A percentile compares a stretch with the other conserved stretches of the same genome.
phyloP scores from a whole-genome alignment of 2,797 vertebrate genomes.

The Momotus momota region DNA sequence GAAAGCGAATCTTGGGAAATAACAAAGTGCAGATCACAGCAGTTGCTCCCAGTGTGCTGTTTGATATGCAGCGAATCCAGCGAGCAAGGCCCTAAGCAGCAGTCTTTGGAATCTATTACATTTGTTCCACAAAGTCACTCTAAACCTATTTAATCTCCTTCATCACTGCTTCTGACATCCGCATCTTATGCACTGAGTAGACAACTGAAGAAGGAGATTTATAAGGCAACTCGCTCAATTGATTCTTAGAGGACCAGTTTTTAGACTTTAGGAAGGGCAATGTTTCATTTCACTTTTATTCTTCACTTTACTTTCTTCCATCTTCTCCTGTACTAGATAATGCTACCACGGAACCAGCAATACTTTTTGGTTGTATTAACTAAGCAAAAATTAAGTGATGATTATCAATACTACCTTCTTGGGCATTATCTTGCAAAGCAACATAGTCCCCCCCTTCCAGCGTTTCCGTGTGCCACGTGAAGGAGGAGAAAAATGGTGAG shows the following conservation, averaged over 20 bases:
- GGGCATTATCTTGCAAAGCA: not conserved
- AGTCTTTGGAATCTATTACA: constrained; percentile 47
- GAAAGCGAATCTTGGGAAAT: not conserved
- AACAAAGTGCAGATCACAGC: not conserved
- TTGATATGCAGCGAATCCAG: constrained; percentile 25
- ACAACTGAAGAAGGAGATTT: constrained; percentile 36
- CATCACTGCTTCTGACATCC: not conserved
- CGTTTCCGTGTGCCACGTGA: no score
- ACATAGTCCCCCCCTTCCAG: not conserved
- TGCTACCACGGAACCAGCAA: not conserved
- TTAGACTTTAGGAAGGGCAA: not conserved
- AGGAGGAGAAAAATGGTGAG: not conserved
- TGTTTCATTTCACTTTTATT: not conserved
- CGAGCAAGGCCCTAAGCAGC: not conserved
- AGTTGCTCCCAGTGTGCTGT: not conserved
- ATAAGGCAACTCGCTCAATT: not conserved
- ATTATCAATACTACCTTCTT: not conserved
- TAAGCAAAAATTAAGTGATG: not conserved
- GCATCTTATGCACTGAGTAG: not conserved
- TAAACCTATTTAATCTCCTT: constrained; percentile 56
- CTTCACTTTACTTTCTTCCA: not conserved
- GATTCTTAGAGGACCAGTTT: constrained; percentile 5
- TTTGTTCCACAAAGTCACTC: constrained; percentile 28
- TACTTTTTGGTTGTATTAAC: not conserved
- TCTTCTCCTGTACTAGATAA: not conserved